Conservation (phyloP, 2,797 vertebrate species). For the Paramormyrops hopkinsi region DNA sequence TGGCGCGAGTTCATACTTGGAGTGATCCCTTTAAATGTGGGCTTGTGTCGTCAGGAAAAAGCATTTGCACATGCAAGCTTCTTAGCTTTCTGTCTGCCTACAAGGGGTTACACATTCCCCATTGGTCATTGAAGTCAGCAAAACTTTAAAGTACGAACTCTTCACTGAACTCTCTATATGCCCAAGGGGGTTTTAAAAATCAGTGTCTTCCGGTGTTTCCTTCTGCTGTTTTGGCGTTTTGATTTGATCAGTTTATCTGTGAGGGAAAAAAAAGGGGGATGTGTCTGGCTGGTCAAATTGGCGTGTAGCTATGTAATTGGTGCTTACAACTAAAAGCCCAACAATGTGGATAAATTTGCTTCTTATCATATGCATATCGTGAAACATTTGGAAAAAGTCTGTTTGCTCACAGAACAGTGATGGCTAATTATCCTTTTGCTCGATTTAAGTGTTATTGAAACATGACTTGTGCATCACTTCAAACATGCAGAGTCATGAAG, state of each 20-base stretch:
- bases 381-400: constrained; percentile 4
- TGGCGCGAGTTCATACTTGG: background rate
- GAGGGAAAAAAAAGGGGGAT: background rate
- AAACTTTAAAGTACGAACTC: background rate
- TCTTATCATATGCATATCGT: background rate
- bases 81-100: background rate
- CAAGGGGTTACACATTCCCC: background rate
- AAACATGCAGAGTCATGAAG: background rate
- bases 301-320: constrained; percentile 35
- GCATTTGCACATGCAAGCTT: background rate
- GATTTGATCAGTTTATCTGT: background rate
- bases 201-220: background rate
- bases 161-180: background rate
- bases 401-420: background rate
- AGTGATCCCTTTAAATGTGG: background rate
- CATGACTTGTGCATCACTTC: background rate
- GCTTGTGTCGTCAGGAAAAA: background rate
- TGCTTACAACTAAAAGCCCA: constrained; percentile 4
- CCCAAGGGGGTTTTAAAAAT: too few relatives aligned
- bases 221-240: background rate
- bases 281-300: constrained; percentile 15
- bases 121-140: background rate
- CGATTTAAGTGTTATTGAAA: background rate
- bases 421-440: background rate
- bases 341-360: constrained; percentile 33